These are phyloP conservation scores for Borostomias antarcticus DNA, from an alignment of 2,797 vertebrate genomes.

Conservation along the genomic window DNA sequence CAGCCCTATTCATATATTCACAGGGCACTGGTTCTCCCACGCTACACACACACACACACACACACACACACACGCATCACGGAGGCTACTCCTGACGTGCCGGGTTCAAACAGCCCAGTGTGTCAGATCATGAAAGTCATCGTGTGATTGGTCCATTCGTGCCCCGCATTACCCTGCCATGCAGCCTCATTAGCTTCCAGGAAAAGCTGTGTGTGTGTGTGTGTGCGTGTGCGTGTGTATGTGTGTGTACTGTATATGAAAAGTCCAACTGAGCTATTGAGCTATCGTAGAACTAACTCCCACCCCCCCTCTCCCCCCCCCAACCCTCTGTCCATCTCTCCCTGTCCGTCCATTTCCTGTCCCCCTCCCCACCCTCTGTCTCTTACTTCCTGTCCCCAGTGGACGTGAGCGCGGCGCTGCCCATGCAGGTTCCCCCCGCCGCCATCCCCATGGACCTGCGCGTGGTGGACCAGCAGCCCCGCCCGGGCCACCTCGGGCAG, in stretches of 20 bases:
- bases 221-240: neutral
- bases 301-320: too few relatives aligned
- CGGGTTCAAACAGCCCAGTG: neutral
- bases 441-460: slow-evolving; percentile 74
- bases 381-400: slow-evolving; percentile 41
- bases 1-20: too few relatives aligned
- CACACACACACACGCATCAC: neutral
- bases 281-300: too few relatives aligned
- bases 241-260: neutral
- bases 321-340: neutral
- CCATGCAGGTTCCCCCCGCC: slow-evolving; percentile 65
- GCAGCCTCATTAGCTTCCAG: neutral
- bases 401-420: slow-evolving; percentile 70
- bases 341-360: neutral
- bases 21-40: neutral
- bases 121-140: neutral
- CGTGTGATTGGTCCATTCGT: neutral
- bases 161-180: neutral
- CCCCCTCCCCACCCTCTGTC: neutral
- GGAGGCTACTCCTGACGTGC: neutral
- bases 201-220: neutral
- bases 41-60: neutral
- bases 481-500: slow-evolving; percentile 18
- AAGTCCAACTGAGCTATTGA: too few relatives aligned
- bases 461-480: slow-evolving; percentile 58